phyloP scores from a whole-genome alignment of 2,888 invertebrate genomes.

The Rutpela maculata region DNA sequence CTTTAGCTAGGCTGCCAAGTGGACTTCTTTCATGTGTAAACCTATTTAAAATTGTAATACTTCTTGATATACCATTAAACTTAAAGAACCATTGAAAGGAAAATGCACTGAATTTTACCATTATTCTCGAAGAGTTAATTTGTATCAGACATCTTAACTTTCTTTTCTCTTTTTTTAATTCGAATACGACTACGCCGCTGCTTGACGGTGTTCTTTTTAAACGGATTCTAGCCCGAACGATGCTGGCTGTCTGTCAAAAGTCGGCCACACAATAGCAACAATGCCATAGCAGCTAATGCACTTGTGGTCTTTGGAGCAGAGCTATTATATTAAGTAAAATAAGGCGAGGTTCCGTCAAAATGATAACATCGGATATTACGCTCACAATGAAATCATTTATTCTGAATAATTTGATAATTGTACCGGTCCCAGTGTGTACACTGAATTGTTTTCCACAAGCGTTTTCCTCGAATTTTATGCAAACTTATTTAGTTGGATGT shows the following conservation, averaged over 20 bases:
- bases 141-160: not conserved
- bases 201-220: slow-evolving; percentile 49
- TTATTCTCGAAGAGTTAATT: not conserved
- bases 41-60: too few relatives aligned
- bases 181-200: slow-evolving; percentile 19
- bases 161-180: not conserved
- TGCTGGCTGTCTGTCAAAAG: slow-evolving; percentile 59
- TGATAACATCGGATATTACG: slow-evolving; percentile 55
- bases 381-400: slow-evolving; percentile 49
- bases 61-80: too few relatives aligned
- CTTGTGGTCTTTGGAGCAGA: slow-evolving; percentile 53
- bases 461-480: slow-evolving; percentile 17
- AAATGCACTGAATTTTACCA: not conserved
- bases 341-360: slow-evolving; percentile 47
- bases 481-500: slow-evolving; percentile 12
- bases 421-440: slow-evolving; percentile 18
- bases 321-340: slow-evolving; percentile 54
- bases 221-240: slow-evolving; percentile 37
- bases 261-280: slow-evolving; percentile 58
- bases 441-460: slow-evolving; percentile 23
- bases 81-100: not conserved
- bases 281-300: slow-evolving; percentile 58
- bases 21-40: too few relatives aligned
- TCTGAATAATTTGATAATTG: slow-evolving; percentile 45
- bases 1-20: too few relatives aligned